A percentile compares a stretch with the other conserved stretches of the same genome.
Conservation (phyloP, 2,797 vertebrate genomes). For the Spinibarbus caldwelli region DNA sequence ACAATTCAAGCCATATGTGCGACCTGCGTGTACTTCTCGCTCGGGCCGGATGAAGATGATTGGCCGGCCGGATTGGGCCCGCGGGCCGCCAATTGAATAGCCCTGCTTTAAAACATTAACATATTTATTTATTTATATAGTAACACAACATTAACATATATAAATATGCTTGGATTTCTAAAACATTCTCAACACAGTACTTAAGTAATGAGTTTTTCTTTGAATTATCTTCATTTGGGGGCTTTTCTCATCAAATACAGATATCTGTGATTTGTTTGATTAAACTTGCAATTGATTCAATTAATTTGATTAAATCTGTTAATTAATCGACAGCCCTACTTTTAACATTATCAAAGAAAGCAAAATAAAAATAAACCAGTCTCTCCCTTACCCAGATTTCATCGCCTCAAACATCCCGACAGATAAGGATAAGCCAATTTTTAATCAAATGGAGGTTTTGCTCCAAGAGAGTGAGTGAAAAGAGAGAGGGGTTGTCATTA, state of each 20-base stretch:
- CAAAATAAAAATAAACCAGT: slow-evolving; percentile 37
- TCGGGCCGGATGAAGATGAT: no score
- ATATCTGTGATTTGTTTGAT: neutral
- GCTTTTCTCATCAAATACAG: neutral
- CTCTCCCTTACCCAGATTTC: neutral
- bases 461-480: slow-evolving; percentile 49
- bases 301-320: neutral
- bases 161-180: neutral
- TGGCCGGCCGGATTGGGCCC: no score
- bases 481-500: slow-evolving; percentile 71
- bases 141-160: no score
- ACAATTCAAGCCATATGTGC: no score
- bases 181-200: neutral
- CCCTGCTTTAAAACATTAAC: neutral
- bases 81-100: no score
- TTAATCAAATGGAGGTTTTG: slow-evolving; percentile 57
- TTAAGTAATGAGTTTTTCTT: neutral
- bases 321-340: slow-evolving; percentile 5
- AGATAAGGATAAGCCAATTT: slow-evolving; percentile 48
- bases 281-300: neutral
- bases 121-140: no score
- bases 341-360: slow-evolving; percentile 28
- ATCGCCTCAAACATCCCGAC: slow-evolving; percentile 19
- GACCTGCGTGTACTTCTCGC: no score
- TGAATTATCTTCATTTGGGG: neutral